Percentiles rank a stretch among this genome's conserved stretches.
These are phyloP conservation scores for Sminthurinus signatus DNA, from an alignment of 1,140 invertebrate species.

Conservation along the genomic window DNA sequence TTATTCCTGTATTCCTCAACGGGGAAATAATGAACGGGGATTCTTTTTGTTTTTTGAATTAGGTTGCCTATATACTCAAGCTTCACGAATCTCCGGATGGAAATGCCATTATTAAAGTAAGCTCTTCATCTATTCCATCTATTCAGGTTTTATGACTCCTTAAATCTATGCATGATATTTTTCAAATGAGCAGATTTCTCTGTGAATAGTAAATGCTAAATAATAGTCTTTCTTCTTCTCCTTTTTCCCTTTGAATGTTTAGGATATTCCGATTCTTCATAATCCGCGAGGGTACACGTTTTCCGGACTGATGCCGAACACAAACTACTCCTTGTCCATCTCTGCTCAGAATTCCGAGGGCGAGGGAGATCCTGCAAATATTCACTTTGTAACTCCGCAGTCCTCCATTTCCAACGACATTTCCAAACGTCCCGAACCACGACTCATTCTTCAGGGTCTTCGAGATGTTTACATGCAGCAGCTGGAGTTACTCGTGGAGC, in stretches of 20 bases:
- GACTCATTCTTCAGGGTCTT: constrained; percentile 31
- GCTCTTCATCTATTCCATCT: no score
- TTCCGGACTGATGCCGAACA: constrained; percentile 69
- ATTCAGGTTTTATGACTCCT: no score
- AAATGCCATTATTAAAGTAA: constrained; percentile 41
- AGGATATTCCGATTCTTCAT: constrained; percentile 64
- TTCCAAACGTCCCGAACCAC: constrained; percentile 28
- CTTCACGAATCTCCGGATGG: constrained; percentile 40
- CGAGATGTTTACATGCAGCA: constrained; percentile 34
- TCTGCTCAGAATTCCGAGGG: constrained; percentile 73
- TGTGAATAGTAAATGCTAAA: no score
- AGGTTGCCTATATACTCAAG: constrained; percentile 71
- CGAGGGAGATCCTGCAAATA: constrained; percentile 61
- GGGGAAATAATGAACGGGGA: no score
- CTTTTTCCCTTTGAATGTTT: no score
- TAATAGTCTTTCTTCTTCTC: no score
- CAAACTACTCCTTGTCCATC: constrained; percentile 67
- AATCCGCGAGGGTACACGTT: constrained; percentile 62
- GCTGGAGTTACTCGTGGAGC: constrained; percentile 29
- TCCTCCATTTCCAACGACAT: constrained; percentile 55
- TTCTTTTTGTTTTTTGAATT: no score
- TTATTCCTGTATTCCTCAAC: no score
- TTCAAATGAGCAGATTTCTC: no score
- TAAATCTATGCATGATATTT: no score
- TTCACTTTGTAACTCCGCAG: constrained; percentile 58